These are phyloP conservation scores for Drosophila aff. DNA, from an alignment of 1,140 invertebrate species.

Conservation along the genomic window DNA sequence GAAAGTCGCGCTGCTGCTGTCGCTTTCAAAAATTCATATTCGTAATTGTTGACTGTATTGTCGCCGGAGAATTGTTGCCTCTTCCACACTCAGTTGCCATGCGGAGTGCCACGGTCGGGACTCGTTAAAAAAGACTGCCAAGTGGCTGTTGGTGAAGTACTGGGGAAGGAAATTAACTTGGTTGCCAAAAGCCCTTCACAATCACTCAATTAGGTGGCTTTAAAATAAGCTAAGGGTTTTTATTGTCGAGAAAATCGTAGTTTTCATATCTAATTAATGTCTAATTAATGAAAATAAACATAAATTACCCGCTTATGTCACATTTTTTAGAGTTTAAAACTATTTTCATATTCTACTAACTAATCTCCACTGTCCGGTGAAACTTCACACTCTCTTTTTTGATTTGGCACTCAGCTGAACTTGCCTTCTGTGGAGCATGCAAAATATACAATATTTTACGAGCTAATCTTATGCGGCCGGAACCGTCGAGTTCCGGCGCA, in stretches of 20 bases:
- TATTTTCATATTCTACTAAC: neutral
- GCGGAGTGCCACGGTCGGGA: constrained; percentile 51
- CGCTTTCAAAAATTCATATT: constrained; percentile 83
- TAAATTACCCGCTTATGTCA: neutral
- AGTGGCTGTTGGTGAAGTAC: constrained; percentile 20
- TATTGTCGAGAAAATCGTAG: neutral
- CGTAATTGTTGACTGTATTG: constrained; percentile 83
- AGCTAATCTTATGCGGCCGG: constrained; percentile 74
- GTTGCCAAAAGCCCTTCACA: neutral
- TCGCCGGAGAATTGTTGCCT: constrained; percentile 66
- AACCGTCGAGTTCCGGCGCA: constrained; percentile 68
- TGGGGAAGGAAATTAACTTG: constrained; percentile 22
- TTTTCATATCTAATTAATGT: too few species aligned
- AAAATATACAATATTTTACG: constrained; percentile 70
- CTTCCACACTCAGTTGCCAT: constrained; percentile 26
- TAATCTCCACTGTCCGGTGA: constrained; percentile 37
- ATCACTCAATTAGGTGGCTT: neutral
- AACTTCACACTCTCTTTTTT: constrained; percentile 32
- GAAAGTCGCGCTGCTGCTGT: constrained; percentile 67
- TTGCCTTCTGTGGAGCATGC: constrained; percentile 47
- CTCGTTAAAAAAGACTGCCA: constrained; percentile 40
- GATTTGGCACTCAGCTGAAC: constrained; percentile 49
- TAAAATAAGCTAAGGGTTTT: neutral
- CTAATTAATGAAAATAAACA: neutral
- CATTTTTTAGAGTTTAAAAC: too few species aligned